A percentile compares a stretch with the other conserved stretches of the same genome.
Evolutionary conservation across 1,140 invertebrate species (phyloP).

Genomic region (Nixonia krombeini): DNA sequence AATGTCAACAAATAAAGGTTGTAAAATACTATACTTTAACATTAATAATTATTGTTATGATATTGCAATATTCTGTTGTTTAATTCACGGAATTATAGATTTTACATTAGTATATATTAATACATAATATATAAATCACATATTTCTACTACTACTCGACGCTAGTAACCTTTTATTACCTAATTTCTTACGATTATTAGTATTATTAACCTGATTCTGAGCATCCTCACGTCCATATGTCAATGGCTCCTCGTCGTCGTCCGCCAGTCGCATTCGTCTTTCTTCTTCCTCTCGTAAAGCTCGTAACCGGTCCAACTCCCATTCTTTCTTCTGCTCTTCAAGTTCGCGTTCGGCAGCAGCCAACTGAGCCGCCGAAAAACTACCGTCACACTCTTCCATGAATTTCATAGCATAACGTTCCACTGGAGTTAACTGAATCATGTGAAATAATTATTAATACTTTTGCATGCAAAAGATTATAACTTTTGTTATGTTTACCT

Average conservation of each 20-base stretch:
- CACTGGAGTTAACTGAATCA: conserved; percentile 85
- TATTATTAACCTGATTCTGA: conserved; percentile 85
- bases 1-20: too few species aligned
- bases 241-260: conserved; percentile 76
- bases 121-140: too few species aligned
- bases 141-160: conserved; percentile 48
- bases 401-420: conserved; percentile 95
- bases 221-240: conserved; percentile 83
- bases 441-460: not conserved
- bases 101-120: too few species aligned
- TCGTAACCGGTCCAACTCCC: conserved; percentile 89
- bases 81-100: too few species aligned
- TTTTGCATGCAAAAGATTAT: too few species aligned
- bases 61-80: too few species aligned
- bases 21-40: too few species aligned
- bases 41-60: too few species aligned
- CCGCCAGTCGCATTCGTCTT: conserved; percentile 73
- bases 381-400: conserved; percentile 89
- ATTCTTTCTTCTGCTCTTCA: conserved; percentile 92
- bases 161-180: conserved; percentile 51
- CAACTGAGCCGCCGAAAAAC: conserved; percentile 86
- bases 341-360: conserved; percentile 92
- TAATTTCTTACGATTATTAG: conserved; percentile 62
- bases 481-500: too few species aligned
- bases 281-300: conserved; percentile 82